Evolutionary conservation across 2,113 vertebrate genomes (phyloP).

Genomic region (Gorsachius goisagi): DNA sequence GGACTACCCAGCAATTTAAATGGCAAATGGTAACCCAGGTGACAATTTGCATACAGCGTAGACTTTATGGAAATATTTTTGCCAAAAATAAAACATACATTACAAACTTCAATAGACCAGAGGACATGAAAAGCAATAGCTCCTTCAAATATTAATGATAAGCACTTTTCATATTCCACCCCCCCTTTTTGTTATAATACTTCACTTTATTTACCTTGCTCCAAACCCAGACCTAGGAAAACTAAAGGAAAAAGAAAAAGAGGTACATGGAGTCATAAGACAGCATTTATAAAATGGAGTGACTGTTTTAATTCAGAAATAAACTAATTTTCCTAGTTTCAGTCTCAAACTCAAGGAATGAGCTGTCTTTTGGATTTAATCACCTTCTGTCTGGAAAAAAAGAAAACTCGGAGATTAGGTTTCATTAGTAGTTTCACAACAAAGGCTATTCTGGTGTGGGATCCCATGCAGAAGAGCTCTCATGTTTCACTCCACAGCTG

Average conservation of each 20-base stretch:
- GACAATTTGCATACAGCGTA: background rate
- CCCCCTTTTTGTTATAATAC: background rate
- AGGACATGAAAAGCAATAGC: background rate
- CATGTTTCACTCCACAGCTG: background rate
- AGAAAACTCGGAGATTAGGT: background rate
- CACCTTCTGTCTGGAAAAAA: background rate
- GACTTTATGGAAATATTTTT: background rate
- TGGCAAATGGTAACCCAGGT: background rate
- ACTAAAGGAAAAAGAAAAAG: background rate
- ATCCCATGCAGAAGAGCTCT: too few relatives aligned
- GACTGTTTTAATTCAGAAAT: background rate
- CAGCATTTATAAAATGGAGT: background rate
- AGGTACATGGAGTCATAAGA: background rate
- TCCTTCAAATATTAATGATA: background rate
- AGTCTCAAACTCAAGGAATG: background rate
- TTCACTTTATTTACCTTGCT: background rate
- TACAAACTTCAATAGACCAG: background rate
- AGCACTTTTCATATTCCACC: fast-evolving
- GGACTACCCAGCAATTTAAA: background rate
- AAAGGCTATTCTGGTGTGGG: background rate
- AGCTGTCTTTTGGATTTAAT: background rate
- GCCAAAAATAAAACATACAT: background rate
- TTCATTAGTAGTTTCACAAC: background rate
- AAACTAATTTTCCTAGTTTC: background rate
- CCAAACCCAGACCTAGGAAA: background rate